Evolutionary conservation across 2,888 invertebrate genomes (phyloP), one percentile per base, ranked within the genome.

Genomic region (Drosophila pseudotakahashii): DNA sequence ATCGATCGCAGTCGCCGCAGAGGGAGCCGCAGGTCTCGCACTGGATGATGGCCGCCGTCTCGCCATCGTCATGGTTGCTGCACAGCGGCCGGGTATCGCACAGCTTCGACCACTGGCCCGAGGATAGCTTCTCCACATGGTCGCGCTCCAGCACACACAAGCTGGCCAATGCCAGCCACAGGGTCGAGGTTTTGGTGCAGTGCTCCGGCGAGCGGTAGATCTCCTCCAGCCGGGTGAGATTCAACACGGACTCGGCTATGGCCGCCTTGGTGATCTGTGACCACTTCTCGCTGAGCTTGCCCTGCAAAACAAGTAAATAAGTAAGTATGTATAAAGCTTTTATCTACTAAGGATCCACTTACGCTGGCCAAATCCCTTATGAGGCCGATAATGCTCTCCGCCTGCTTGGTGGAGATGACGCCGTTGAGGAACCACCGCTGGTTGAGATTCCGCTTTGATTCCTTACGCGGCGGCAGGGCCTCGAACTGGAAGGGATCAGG

Each of bases 1-100:
- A 97, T 58, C 98, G 94, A 92, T 99, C 99, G 91, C 99, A 99
- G 90, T 99, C 99, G 0, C 96, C 96, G 91, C 99, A 99, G 36
- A 99, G 93, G 73, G 98, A 96, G 19, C 98, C 98, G 90, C 99
- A 99, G 7, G 94, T 94, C 79, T 95, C 95, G 91, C 99, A 99
- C 81, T 98, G 97, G 69, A 99, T 96, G 69, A 98, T 97, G 0
- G 98, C 99, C 13, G 95, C 94, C 0, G 98, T 99, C 89, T 96
- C 95, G 1, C 97, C 97, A 91, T 99, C 99, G 90, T 99, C 99
- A 92, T 99, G 99, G 92, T 99, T 99, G 54, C 95, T 95, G 92
- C 99, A 99, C 75, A 96, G 95, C 7, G 97, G 96, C 89, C 98
- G 94, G 3, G 93, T 91, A 54, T 94, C 94, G 1, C 91, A 92